Evolutionary conservation across 1,140 invertebrate genomes (phyloP).

Genomic region (Oppia nitens): DNA sequence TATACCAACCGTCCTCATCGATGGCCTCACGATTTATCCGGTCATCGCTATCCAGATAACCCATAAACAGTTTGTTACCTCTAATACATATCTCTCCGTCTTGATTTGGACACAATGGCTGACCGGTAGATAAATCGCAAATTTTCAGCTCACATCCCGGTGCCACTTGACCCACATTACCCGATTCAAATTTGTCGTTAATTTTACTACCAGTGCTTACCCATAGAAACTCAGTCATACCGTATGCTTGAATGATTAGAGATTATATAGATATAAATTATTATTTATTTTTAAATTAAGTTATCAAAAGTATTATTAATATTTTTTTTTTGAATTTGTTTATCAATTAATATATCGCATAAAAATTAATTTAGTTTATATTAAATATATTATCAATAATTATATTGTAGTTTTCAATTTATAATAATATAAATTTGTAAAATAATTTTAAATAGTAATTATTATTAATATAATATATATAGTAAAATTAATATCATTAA

Average conservation of each 20-base stretch:
- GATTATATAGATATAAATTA: too few species aligned
- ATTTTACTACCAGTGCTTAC: not conserved
- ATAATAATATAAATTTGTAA: too few species aligned
- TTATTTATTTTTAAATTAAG: too few species aligned
- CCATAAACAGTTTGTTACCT: not conserved
- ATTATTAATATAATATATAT: too few species aligned
- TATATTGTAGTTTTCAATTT: too few species aligned
- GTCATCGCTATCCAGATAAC: constrained; percentile 17
- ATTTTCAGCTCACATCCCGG: not conserved
- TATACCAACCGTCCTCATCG: constrained; percentile 33
- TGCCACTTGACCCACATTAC: not conserved
- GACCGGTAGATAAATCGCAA: not conserved
- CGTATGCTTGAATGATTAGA: not conserved
- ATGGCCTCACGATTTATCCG: constrained; percentile 27
- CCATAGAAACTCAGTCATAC: not conserved
- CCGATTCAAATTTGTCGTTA: not conserved
- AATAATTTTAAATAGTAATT: too few species aligned
- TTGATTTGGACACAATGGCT: not conserved
- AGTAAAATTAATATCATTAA: too few species aligned
- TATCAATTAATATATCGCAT: too few species aligned
- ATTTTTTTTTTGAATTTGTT: too few species aligned
- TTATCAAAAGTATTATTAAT: too few species aligned
- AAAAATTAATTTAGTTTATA: too few species aligned
- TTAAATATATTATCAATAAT: too few species aligned
- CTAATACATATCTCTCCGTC: not conserved